Evolutionary conservation across 2,888 invertebrate species (phyloP).

Genomic region (Augiades crinisus): DNA sequence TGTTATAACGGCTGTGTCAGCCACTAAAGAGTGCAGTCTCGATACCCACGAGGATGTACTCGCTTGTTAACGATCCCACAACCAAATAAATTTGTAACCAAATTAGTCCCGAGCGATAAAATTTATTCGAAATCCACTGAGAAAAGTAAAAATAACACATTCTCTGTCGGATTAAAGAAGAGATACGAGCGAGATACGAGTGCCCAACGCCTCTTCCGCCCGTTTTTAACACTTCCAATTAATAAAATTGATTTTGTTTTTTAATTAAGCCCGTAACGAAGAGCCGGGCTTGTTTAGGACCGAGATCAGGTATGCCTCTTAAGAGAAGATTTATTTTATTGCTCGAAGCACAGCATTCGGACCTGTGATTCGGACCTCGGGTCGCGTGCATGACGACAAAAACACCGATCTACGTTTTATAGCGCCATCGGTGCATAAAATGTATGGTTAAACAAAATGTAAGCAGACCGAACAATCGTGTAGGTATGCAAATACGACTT

Average conservation of each 20-base stretch:
- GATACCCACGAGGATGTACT: slow-evolving; percentile 76
- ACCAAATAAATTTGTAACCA: slow-evolving; percentile 82
- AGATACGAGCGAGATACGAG: slow-evolving; percentile 76
- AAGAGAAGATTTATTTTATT: slow-evolving; percentile 78
- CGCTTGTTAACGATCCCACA: slow-evolving; percentile 78
- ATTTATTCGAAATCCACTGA: slow-evolving; percentile 80
- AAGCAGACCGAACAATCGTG: slow-evolving; percentile 7
- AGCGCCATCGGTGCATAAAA: slow-evolving; percentile 54
- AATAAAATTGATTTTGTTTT: slow-evolving; percentile 82
- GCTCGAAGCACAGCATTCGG: slow-evolving; percentile 68
- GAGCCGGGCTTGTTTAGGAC: slow-evolving; percentile 66
- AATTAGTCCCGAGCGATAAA: slow-evolving; percentile 80
- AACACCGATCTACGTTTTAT: slow-evolving; percentile 59
- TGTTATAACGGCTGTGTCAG: slow-evolving; percentile 71
- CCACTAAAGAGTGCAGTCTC: slow-evolving; percentile 72
- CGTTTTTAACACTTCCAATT: slow-evolving; percentile 81
- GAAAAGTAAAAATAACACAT: slow-evolving; percentile 81
- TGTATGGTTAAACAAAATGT: slow-evolving; percentile 54
- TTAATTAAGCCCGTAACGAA: slow-evolving; percentile 78
- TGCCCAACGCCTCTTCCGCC: slow-evolving; percentile 72
- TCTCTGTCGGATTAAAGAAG: slow-evolving; percentile 79
- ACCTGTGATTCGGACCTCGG: too few species aligned
- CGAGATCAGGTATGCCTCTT: slow-evolving; percentile 72
- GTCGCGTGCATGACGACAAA: slow-evolving; percentile 48
- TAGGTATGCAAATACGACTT: slow-evolving; percentile 15